Conservation (phyloP, 53 echinoderm and acorn worm species). For the Luidia sarsii region DNA sequence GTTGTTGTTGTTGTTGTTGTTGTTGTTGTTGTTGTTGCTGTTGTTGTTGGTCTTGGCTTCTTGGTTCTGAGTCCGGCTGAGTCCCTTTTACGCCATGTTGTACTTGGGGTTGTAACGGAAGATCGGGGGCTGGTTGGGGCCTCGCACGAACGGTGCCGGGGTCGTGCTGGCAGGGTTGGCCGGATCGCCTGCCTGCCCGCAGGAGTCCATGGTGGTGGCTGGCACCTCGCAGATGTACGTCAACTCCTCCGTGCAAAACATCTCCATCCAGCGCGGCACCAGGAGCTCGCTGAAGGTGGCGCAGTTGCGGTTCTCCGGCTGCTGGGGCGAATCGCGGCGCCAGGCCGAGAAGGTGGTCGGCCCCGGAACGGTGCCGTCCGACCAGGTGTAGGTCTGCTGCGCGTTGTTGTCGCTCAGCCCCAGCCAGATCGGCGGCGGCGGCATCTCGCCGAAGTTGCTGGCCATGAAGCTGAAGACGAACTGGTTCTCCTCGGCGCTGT, state of each 20-base stretch:
- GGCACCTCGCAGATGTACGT: conserved; percentile 39
- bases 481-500: conserved; percentile 55
- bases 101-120: not conserved
- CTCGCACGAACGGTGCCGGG: not conserved
- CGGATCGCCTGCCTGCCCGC: not conserved
- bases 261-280: conserved; percentile 21
- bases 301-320: not conserved
- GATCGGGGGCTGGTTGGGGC: conserved; percentile 30
- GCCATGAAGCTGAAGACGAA: conserved; percentile 48
- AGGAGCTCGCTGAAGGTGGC: conserved; percentile 4
- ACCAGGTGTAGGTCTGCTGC: conserved; percentile 22
- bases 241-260: not conserved
- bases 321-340: conserved; percentile 2
- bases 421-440: conserved; percentile 33
- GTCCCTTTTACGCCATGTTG: not conserved
- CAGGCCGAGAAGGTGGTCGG: conserved; percentile 51
- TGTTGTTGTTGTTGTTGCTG: not conserved
- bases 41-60: too few species aligned
- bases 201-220: not conserved
- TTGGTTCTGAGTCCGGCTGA: not conserved
- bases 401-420: conserved; percentile 57
- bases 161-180: not conserved
- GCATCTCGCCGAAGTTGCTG: conserved; percentile 46
- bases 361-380: conserved; percentile 48
- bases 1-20: not conserved